A percentile compares a stretch with the other conserved stretches of the same genome.
Conservation (phyloP, 2,888 invertebrate species). For the Euplexia lucipara region DNA sequence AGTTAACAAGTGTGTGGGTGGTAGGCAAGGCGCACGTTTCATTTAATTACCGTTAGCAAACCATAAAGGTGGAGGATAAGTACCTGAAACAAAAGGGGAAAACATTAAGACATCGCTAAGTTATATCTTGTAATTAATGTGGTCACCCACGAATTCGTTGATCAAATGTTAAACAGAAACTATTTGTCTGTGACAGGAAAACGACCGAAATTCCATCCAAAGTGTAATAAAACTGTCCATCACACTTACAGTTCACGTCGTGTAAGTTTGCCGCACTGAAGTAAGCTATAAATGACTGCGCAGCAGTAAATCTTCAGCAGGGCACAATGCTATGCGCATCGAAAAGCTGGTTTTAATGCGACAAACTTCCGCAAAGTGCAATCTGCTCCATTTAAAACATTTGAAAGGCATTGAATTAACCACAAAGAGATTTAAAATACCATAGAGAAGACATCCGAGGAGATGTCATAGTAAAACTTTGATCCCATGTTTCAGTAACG, state of each 20-base stretch:
- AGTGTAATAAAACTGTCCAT: conserved; percentile 19
- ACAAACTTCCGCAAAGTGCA: too few relatives aligned
- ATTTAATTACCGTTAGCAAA: conserved; percentile 48
- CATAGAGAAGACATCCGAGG: too few relatives aligned
- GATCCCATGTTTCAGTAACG: too few relatives aligned
- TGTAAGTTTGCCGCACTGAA: too few relatives aligned
- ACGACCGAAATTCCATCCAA: neutral
- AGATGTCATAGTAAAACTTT: too few relatives aligned
- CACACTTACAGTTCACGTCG: too few relatives aligned
- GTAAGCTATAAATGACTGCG: too few relatives aligned
- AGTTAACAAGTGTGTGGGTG: conserved; percentile 40
- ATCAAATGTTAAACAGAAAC: neutral
- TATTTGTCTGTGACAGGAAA: neutral
- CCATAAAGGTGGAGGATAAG: conserved; percentile 35
- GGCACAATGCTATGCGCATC: too few relatives aligned
- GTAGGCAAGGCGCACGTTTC: conserved; percentile 37
- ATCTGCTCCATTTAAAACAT: conserved; percentile 24
- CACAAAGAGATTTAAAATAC: too few relatives aligned
- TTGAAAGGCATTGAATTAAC: too few relatives aligned
- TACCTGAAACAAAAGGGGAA: conserved; percentile 59
- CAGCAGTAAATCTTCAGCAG: too few relatives aligned
- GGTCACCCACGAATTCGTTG: conserved; percentile 24
- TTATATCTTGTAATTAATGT: conserved; percentile 6
- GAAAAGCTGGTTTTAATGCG: too few relatives aligned
- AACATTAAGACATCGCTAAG: conserved; percentile 35